These are phyloP conservation scores for Zoanthus sociatus DNA, from an alignment of 92 coral and sea anemone species.

Conservation along the genomic window DNA sequence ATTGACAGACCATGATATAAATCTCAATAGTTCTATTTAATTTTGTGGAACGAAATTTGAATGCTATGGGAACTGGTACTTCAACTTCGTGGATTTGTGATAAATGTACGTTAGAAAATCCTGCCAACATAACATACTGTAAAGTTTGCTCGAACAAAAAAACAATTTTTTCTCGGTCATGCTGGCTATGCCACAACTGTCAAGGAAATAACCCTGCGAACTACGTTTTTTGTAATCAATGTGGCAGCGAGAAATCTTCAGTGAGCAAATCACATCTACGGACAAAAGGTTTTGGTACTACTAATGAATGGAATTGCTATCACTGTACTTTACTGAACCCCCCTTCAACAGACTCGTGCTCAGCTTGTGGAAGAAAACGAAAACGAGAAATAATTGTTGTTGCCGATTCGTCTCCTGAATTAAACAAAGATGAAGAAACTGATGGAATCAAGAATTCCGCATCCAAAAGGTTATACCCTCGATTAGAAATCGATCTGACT, in stretches of 20 bases:
- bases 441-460: slow-evolving; percentile 24
- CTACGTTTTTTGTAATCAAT: slow-evolving; percentile 48
- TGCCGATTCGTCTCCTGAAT: slow-evolving; percentile 38
- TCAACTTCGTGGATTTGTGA: slow-evolving; percentile 74
- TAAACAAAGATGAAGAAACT: background rate
- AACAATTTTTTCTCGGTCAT: background rate
- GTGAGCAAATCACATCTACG: slow-evolving; percentile 3
- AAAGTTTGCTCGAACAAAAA: slow-evolving; percentile 75
- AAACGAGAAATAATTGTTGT: slow-evolving; percentile 32
- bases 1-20: background rate
- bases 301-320: slow-evolving; percentile 79
- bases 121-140: slow-evolving; percentile 57
- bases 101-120: slow-evolving; percentile 75
- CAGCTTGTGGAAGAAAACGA: slow-evolving; percentile 70
- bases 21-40: background rate
- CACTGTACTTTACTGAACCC: slow-evolving; percentile 77
- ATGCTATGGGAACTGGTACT: slow-evolving; percentile 41
- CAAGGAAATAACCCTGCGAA: slow-evolving; percentile 49
- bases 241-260: slow-evolving; percentile 52
- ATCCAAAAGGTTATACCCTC: slow-evolving; percentile 61
- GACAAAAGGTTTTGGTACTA: background rate
- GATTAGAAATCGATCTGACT: slow-evolving; percentile 52
- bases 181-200: slow-evolving; percentile 56
- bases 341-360: slow-evolving; percentile 55
- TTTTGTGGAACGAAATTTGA: slow-evolving; percentile 47